A percentile compares a stretch with the other conserved stretches of the same genome.
Conservation (phyloP, 2,888 invertebrate species). For the Argynnis bischoffii region DNA sequence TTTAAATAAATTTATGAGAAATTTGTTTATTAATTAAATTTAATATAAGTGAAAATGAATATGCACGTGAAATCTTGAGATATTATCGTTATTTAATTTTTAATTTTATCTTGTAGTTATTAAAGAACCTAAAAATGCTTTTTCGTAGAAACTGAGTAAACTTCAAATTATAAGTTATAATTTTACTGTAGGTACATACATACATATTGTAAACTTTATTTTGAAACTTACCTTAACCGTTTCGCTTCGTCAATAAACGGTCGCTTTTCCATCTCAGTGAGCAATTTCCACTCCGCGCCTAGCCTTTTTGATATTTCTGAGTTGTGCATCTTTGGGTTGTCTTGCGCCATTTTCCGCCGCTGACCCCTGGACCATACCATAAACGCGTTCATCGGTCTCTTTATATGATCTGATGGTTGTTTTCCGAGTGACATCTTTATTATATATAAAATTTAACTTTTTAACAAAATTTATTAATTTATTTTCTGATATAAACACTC, state of each 20-base stretch:
- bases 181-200: not conserved
- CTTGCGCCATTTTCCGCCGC: constrained; percentile 94
- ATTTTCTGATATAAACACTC: constrained; percentile 14
- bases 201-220: not conserved
- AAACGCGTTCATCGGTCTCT: constrained; percentile 97
- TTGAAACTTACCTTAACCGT: constrained; percentile 86
- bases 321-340: constrained; percentile 97
- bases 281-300: constrained; percentile 93
- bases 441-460: constrained; percentile 16
- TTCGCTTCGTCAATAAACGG: constrained; percentile 96
- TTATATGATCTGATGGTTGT: constrained; percentile 88
- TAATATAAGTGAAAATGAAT: too few species aligned
- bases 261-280: constrained; percentile 92
- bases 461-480: constrained; percentile 7
- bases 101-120: not conserved
- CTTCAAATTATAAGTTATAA: not conserved
- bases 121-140: too few species aligned
- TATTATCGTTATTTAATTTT: not conserved
- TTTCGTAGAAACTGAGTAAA: constrained; percentile 7
- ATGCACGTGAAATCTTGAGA: too few species aligned
- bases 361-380: constrained; percentile 97
- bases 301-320: constrained; percentile 94
- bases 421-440: constrained; percentile 72
- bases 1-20: too few species aligned
- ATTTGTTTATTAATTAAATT: too few species aligned